Conservation (phyloP, 2,888 invertebrate genomes). For the Tricholauxania praeusta region DNA sequence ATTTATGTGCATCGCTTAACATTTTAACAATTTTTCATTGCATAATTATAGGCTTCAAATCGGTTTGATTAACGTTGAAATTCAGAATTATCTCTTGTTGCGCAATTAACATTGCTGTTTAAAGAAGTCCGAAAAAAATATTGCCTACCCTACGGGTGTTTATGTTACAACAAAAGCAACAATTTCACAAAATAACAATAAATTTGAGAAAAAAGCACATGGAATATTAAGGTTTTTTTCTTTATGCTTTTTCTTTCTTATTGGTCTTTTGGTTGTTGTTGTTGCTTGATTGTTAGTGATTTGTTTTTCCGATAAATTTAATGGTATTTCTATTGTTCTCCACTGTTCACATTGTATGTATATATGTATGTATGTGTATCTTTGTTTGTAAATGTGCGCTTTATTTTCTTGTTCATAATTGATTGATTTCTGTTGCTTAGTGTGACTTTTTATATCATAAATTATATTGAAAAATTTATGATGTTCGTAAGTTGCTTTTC, state of each 20-base stretch:
- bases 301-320: slow-evolving; percentile 25
- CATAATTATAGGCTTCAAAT: no score
- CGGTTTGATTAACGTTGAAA: no score
- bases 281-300: slow-evolving; percentile 6
- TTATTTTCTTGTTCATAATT: slow-evolving; percentile 7
- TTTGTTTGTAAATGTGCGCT: no score
- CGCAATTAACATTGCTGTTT: no score
- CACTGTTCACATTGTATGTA: neutral
- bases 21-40: no score
- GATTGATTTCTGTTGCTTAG: slow-evolving; percentile 28
- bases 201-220: neutral
- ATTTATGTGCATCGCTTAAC: no score
- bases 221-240: slow-evolving; percentile 21
- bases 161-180: neutral
- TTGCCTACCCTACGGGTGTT: no score
- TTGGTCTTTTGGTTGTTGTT: neutral
- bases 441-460: slow-evolving; percentile 27
- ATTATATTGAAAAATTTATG: slow-evolving; percentile 21
- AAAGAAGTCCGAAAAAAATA: no score
- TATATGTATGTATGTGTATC: neutral
- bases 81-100: no score
- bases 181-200: neutral
- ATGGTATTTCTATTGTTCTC: slow-evolving; percentile 22
- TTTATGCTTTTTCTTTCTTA: slow-evolving; percentile 5
- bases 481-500: slow-evolving; percentile 1